phyloP scores from a whole-genome alignment of 2,113 vertebrate genomes.

The Cephalopholis sonnerati region DNA sequence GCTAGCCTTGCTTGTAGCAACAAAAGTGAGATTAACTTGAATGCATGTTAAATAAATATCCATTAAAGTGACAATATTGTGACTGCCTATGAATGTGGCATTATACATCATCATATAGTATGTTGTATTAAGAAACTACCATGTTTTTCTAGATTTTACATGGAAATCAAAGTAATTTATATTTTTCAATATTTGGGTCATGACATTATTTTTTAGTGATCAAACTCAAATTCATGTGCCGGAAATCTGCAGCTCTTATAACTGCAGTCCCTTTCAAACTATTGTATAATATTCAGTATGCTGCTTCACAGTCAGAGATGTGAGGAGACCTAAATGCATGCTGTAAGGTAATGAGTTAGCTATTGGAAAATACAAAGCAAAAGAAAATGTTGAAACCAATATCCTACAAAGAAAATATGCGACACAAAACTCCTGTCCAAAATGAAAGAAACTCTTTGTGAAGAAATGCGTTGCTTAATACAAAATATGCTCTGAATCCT shows the following conservation, averaged over 20 bases:
- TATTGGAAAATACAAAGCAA: conserved; percentile 9
- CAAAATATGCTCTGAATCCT: conserved; percentile 49
- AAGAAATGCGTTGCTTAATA: conserved; percentile 28
- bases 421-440: background rate
- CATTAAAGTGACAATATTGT: background rate
- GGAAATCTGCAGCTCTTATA: background rate
- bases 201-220: background rate
- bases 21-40: background rate
- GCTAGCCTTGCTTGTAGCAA: too few species aligned
- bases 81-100: background rate
- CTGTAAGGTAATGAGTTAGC: background rate
- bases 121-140: background rate
- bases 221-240: background rate
- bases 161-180: background rate
- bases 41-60: background rate
- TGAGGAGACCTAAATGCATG: background rate
- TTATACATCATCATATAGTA: background rate
- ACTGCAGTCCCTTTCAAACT: background rate
- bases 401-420: background rate
- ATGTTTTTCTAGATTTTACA: background rate
- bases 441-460: conserved; percentile 10
- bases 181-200: background rate
- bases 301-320: background rate
- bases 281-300: background rate
- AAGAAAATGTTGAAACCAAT: conserved; percentile 2